These are phyloP conservation scores for Picus viridis DNA, from an alignment of 2,797 vertebrate genomes.

Conservation along the genomic window DNA sequence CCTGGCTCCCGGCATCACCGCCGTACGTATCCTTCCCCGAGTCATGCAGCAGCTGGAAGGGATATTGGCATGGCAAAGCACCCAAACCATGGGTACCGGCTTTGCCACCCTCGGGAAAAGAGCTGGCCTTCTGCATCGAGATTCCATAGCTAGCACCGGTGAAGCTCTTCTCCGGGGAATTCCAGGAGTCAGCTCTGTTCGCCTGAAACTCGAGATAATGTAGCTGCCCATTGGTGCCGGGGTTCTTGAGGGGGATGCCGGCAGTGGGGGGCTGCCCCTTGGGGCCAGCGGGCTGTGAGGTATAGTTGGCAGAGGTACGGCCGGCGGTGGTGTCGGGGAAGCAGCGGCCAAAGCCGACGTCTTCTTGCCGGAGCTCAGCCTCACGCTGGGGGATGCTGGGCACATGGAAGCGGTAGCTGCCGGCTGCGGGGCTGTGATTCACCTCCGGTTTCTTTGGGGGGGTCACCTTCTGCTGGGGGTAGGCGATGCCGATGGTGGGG, in stretches of 20 bases:
- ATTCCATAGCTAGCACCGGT: slow-evolving; percentile 86
- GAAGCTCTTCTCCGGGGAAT: slow-evolving; percentile 87
- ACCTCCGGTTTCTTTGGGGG: slow-evolving; percentile 86
- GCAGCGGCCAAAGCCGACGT: slow-evolving; percentile 84
- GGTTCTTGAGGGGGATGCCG: slow-evolving; percentile 80
- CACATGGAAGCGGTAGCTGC: slow-evolving; percentile 87
- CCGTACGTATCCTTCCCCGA: slow-evolving; percentile 81
- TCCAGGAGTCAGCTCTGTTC: slow-evolving; percentile 83
- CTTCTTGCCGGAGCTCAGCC: slow-evolving; percentile 85
- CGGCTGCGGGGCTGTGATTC: slow-evolving; percentile 73
- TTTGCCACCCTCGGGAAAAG: slow-evolving; percentile 84
- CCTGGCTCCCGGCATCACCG: slow-evolving; percentile 76
- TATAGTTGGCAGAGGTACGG: slow-evolving; percentile 89
- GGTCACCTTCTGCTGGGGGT: slow-evolving; percentile 88
- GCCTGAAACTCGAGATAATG: slow-evolving; percentile 87
- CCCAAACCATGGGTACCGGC: slow-evolving; percentile 71
- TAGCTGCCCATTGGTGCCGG: slow-evolving; percentile 81
- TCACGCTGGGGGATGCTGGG: slow-evolving; percentile 84
- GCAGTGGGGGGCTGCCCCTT: slow-evolving; percentile 55
- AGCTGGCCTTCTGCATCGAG: slow-evolving; percentile 81
- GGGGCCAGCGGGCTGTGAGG: slow-evolving; percentile 85
- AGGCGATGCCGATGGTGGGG: slow-evolving; percentile 89
- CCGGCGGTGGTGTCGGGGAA: slow-evolving; percentile 85
- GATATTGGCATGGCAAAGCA: slow-evolving; percentile 83
- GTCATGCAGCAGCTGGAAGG: slow-evolving; percentile 85